phyloP scores from a whole-genome alignment of 2,113 vertebrate genomes.

The Psittacula cyanocephala region DNA sequence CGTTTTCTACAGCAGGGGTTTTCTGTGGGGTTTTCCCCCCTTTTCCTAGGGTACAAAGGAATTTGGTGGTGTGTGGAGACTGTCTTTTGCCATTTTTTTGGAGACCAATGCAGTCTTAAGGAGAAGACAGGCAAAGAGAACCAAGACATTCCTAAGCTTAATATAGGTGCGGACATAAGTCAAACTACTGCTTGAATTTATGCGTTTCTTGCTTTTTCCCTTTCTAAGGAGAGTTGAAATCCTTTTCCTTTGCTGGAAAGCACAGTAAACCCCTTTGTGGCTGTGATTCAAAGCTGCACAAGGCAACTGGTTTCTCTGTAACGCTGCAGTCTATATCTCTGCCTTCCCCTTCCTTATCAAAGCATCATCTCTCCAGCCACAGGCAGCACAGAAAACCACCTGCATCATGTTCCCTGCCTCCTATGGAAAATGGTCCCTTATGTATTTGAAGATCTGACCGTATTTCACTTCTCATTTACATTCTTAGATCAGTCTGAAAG shows the following conservation, averaged over 20 bases:
- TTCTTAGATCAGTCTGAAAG: not conserved
- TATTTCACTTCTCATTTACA: not conserved
- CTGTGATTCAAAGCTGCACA: not conserved
- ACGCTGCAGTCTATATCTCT: not conserved
- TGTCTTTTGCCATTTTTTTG: not conserved
- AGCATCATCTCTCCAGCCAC: not conserved
- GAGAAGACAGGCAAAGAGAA: not conserved
- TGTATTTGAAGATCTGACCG: not conserved
- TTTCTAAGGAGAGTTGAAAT: not conserved
- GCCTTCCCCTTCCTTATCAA: not conserved
- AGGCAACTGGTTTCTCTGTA: not conserved
- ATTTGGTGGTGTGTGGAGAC: not conserved
- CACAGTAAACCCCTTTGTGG: not conserved
- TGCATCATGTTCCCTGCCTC: not conserved
- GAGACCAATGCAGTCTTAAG: not conserved
- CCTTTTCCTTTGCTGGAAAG: conserved; percentile 13
- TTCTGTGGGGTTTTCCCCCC: not conserved
- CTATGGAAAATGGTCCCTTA: not conserved
- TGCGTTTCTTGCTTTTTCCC: not conserved
- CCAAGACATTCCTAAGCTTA: not conserved
- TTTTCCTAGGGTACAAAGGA: not conserved
- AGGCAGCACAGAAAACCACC: not conserved
- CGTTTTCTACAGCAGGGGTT: not conserved
- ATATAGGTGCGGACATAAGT: not conserved
- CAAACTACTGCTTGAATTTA: not conserved